A percentile compares a stretch with the other conserved stretches of the same genome.
Conservation (phyloP, 2,113 vertebrate species). For the Alosa alosa region DNA sequence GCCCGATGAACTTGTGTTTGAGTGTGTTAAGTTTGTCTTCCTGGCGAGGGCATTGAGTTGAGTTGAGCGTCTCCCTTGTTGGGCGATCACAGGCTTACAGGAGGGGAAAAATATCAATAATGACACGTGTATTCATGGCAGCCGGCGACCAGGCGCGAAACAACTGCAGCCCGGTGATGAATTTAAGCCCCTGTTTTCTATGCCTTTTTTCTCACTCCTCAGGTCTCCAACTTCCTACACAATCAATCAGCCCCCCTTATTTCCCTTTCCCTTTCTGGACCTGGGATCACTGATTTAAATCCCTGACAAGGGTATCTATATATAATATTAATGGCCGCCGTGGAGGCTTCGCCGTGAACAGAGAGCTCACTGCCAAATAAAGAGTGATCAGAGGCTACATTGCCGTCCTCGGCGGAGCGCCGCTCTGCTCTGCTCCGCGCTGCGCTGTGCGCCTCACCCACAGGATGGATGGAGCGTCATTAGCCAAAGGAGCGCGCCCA, state of each 20-base stretch:
- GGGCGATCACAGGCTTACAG: slow-evolving; percentile 3
- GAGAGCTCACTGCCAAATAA: slow-evolving; percentile 82
- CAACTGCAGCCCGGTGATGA: slow-evolving; percentile 79
- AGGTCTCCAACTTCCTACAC: slow-evolving; percentile 79
- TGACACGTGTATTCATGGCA: neutral
- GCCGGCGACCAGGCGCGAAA: slow-evolving; percentile 48
- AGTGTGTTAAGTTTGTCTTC: neutral
- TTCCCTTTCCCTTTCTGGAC: slow-evolving; percentile 74
- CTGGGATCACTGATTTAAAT: slow-evolving; percentile 87
- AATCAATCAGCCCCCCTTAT: slow-evolving; percentile 83
- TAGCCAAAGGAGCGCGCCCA: slow-evolving; percentile 82
- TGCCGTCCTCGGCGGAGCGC: slow-evolving; percentile 66
- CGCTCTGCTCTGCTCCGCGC: slow-evolving; percentile 36
- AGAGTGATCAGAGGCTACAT: slow-evolving; percentile 81
- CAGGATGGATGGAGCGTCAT: slow-evolving; percentile 96
- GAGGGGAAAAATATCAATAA: slow-evolving; percentile 32
- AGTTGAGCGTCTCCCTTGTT: neutral
- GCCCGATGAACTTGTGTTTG: too few relatives aligned
- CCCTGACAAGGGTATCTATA: slow-evolving; percentile 98
- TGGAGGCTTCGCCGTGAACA: slow-evolving; percentile 79
- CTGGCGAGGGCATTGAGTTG: neutral
- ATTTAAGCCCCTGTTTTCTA: slow-evolving; percentile 82
- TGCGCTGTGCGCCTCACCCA: slow-evolving; percentile 73
- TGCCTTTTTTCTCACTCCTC: slow-evolving; percentile 64
- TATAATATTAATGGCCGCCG: slow-evolving; percentile 94